Evolutionary conservation across 2,797 vertebrate species (phyloP), one percentile per base, ranked within the genome.

Genomic region (Oreortyx pictus): DNA sequence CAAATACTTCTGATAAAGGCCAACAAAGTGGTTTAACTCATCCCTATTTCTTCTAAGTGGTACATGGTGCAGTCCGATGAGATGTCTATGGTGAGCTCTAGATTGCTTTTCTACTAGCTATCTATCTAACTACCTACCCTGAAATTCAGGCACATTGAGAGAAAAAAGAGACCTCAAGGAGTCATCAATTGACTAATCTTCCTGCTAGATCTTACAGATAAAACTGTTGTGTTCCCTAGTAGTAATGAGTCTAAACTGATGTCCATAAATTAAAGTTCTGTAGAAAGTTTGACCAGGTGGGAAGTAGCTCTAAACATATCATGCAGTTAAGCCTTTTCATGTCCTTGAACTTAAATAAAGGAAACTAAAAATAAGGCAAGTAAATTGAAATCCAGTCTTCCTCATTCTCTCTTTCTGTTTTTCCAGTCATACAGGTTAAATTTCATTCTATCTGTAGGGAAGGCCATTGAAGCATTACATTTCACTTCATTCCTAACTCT

Each of bases 81-180:
- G 17, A 6, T 11, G 56, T 5, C 25, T 3, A 52, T 6, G 5
- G 11, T 54, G 9, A 75, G 3, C 25, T 43, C 25, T 56, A 23
- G 6, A n/a, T 11, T 75, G 2, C 0, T 14, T 68, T 3, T 35
- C 3, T 9, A 56, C 2, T 6, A 49, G 2, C 25, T 29, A 16
- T 27, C 15, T 52, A 27, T 10, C 14, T 5, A 59, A 2, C 1
- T 54, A 3, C 3, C 0, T 0, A 29, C 12, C 4, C 11, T 49
- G n/a, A 65, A 76, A 33, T 3, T 41, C 41, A 61, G 57, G 16
- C 5, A 22, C 0, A 0, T 3, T 13, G 73, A 47, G 12, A 59
- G 6, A 65, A 74, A 71, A 11, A 12, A 6, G 13, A 57, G 4
- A 22, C 46, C 5, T 77, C 19, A 54, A n/a, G 13, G 22, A 61